Evolutionary conservation across 2,113 vertebrate genomes (phyloP), one percentile per base, ranked within the genome.

Genomic region (Corvus hawaiiensis): DNA sequence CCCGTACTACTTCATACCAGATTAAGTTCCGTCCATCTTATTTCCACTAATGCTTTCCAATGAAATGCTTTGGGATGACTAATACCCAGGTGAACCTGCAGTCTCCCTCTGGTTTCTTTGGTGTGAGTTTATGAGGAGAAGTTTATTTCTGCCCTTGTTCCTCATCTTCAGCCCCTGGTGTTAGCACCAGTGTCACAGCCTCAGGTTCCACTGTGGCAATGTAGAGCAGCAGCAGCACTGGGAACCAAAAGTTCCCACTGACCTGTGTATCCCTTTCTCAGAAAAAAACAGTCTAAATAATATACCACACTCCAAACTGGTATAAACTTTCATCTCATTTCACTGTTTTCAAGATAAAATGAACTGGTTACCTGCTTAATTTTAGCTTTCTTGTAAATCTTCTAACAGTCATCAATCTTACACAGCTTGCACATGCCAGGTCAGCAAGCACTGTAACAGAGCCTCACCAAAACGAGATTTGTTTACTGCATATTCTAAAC

Each of bases 321-420:
- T 75, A 73, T 69, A 63, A 88, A 67, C 33, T 69, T 89, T 24
- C 64, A 28, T 85, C 55, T 81, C 92, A 32, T 39, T 80, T 95
- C 26, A 26, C 61, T 95, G 37, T 87, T 97, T 89, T 82, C 61
- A 86, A 88, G 73, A 30, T 58, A 84, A 96, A 95, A 72, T 86
- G 66, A 84, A 87, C 52, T 44, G 17, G 14, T 73, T 49, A 74
- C 30, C 63, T 78, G 55, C 68, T 72, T 90, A 90, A 79, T 22
- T 92, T 73, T 64, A 91, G 49, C n/a, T 83, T 89, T 76, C 86
- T 64, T 95, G 52, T 73, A 91, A 79, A 84, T 84, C 62, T 89
- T 94, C 39, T 89, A 83, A 51, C n/a, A 74, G 54, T 49, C 55
- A 71, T 86, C 39, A 86, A 2, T 93, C 64, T 95, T 87, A 49